Percentiles rank a stretch among this genome's conserved stretches.
Evolutionary conservation across 2,888 invertebrate genomes (phyloP).

Genomic region (Cerastis leucographa): DNA sequence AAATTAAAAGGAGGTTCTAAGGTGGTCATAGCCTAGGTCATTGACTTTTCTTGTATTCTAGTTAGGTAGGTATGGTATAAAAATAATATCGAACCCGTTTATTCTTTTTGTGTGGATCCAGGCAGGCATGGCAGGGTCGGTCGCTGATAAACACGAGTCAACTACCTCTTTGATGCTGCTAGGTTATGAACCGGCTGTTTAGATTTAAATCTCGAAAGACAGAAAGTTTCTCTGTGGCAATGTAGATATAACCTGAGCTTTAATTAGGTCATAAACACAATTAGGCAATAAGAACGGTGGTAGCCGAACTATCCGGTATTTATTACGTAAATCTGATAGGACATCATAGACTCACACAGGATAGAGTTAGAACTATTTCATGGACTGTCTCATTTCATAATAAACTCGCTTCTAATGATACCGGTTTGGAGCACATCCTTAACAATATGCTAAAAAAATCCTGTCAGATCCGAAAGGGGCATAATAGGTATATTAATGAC

Average conservation of each 20-base stretch:
- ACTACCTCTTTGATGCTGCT: not conserved
- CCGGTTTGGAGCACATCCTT: too few relatives aligned
- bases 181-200: not conserved
- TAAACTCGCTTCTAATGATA: too few relatives aligned
- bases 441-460: too few relatives aligned
- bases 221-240: not conserved
- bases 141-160: not conserved
- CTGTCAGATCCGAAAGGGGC: too few relatives aligned
- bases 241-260: not conserved
- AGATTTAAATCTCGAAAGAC: not conserved
- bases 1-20: not conserved
- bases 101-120: not conserved
- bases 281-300: not conserved
- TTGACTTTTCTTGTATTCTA: not conserved
- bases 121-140: not conserved
- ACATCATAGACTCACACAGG: not conserved
- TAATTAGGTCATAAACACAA: not conserved
- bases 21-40: not conserved
- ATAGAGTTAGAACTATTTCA: not conserved
- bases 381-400: not conserved
- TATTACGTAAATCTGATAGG: not conserved
- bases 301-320: not conserved
- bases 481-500: too few relatives aligned
- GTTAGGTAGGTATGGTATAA: not conserved
- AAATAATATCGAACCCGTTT: not conserved